Percentiles rank a stretch among this genome's conserved stretches.
These are phyloP conservation scores for Lottia scabra DNA, from an alignment of 2,888 invertebrate genomes.

Conservation along the genomic window DNA sequence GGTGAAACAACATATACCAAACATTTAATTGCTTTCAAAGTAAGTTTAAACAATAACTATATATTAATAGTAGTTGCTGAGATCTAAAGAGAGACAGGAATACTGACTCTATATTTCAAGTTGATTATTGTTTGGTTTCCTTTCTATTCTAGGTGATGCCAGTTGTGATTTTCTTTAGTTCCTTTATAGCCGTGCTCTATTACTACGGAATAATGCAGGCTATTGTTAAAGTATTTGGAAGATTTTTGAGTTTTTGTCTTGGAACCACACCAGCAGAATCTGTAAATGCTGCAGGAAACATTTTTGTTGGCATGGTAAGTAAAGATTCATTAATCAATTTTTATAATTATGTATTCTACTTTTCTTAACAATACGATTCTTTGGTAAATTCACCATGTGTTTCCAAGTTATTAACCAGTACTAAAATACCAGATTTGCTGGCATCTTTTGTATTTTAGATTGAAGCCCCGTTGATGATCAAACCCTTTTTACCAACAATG, in stretches of 20 bases:
- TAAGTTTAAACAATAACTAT: too few relatives aligned
- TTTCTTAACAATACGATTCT: too few relatives aligned
- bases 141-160: conserved; percentile 73
- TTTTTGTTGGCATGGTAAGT: conserved; percentile 85
- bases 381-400: neutral
- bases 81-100: too few relatives aligned
- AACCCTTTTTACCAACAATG: conserved; percentile 84
- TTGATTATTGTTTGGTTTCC: too few relatives aligned
- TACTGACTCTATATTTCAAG: too few relatives aligned
- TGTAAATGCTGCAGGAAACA: conserved; percentile 91
- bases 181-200: conserved; percentile 88
- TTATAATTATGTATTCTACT: too few relatives aligned
- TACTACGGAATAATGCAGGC: conserved; percentile 78
- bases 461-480: conserved; percentile 89
- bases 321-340: too few relatives aligned
- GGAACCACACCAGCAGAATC: conserved; percentile 92
- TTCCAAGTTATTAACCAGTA: too few relatives aligned
- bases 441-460: conserved; percentile 74
- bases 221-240: conserved; percentile 72
- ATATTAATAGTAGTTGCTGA: too few relatives aligned
- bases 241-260: conserved; percentile 76
- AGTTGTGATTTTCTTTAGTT: conserved; percentile 93
- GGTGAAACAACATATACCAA: conserved; percentile 71
- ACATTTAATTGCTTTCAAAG: conserved; percentile 87
- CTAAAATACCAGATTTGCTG: too few relatives aligned